Evolutionary conservation across 2,113 vertebrate genomes (phyloP).

Genomic region (Crypturellus undulatus): DNA sequence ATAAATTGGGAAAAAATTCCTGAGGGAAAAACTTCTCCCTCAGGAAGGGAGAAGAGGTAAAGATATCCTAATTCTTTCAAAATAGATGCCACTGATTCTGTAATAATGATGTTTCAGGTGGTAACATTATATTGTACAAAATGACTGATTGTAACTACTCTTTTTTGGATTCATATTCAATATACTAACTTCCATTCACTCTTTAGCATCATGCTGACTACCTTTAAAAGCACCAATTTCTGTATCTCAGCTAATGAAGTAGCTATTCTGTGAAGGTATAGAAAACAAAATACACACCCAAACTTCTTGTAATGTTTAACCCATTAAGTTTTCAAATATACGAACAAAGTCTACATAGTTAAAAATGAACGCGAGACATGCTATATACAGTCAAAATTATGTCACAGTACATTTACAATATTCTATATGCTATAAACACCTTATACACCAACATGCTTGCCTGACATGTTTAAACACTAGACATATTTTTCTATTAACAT

Average conservation of each 20-base stretch:
- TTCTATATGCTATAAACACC: neutral
- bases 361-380: neutral
- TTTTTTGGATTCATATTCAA: neutral
- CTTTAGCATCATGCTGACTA: neutral
- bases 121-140: neutral
- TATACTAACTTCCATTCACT: neutral
- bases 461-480: conserved; percentile 19
- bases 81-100: neutral
- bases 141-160: neutral
- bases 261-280: neutral
- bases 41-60: neutral
- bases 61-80: neutral
- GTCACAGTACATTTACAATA: neutral
- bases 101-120: neutral
- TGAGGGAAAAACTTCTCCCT: too few species aligned
- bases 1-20: neutral
- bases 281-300: neutral
- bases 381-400: neutral
- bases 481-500: neutral
- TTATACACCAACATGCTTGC: neutral
- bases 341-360: neutral
- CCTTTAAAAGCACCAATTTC: neutral
- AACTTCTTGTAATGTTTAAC: neutral
- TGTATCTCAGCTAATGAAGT: neutral
- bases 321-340: neutral